A percentile compares a stretch with the other conserved stretches of the same genome.
Conservation (phyloP, 2,888 invertebrate species). For the Cremastinae sp. region DNA sequence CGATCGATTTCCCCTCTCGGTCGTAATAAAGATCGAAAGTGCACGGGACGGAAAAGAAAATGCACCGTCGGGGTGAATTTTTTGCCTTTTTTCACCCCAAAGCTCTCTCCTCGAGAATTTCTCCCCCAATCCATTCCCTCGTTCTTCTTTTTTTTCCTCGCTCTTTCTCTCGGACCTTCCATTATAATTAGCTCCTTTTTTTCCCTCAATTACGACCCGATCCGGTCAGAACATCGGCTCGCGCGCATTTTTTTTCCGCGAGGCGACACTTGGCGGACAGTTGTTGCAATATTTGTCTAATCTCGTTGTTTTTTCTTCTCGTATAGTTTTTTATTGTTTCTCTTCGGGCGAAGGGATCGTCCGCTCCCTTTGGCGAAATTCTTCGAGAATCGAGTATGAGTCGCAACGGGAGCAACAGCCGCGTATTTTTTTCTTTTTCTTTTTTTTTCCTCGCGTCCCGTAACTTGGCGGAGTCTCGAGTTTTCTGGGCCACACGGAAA, state of each 20-base stretch:
- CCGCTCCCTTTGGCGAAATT: no score
- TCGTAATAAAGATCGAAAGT: no score
- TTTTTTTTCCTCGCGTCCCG: constrained; percentile 20
- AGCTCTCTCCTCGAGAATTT: constrained; percentile 31
- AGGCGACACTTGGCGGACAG: constrained; percentile 32
- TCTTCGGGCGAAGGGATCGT: constrained; percentile 30
- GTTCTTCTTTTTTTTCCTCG: constrained; percentile 25
- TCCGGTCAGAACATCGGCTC: constrained; percentile 57
- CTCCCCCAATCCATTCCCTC: constrained; percentile 29
- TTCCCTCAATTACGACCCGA: constrained; percentile 62
- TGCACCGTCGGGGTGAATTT: constrained; percentile 16
- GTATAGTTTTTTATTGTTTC: constrained; percentile 9
- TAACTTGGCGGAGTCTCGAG: constrained; percentile 9
- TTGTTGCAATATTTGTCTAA: constrained; percentile 55
- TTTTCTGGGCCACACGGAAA: constrained; percentile 38
- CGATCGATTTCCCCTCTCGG: no score
- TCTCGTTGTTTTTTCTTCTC: constrained; percentile 50
- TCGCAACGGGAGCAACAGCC: constrained; percentile 12
- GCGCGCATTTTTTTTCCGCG: constrained; percentile 27
- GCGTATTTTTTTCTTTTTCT: constrained; percentile 5
- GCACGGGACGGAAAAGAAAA: no score
- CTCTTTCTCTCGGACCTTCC: constrained; percentile 37
- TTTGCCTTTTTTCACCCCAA: constrained; percentile 19
- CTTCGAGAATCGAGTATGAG: background rate
- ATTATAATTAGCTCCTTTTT: constrained; percentile 62